Conservation (phyloP, 2,888 invertebrate species). For the Cepaea hortensis region DNA sequence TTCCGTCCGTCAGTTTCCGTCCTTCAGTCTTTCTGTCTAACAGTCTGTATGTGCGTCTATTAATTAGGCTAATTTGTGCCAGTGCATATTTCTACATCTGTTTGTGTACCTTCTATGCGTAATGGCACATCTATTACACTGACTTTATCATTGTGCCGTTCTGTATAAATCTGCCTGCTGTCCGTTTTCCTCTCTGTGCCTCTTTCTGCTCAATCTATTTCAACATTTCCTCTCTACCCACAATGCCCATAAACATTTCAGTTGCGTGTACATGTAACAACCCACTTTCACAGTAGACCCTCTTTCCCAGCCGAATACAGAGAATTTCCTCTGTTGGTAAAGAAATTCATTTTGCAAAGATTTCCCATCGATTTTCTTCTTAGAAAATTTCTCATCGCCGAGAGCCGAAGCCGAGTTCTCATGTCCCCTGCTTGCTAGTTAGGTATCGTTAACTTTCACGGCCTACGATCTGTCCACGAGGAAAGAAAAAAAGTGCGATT, state of each 20-base stretch:
- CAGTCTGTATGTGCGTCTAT: not conserved
- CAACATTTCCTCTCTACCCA: no score
- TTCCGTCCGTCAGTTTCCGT: no score
- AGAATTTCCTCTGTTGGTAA: not conserved
- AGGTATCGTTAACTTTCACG: not conserved
- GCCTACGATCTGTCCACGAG: not conserved
- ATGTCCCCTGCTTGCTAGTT: not conserved
- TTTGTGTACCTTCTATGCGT: no score
- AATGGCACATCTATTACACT: no score
- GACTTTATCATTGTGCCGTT: no score
- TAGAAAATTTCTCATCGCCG: not conserved
- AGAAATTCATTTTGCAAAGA: not conserved
- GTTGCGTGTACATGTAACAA: not conserved
- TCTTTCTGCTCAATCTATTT: no score
- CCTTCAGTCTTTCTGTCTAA: not conserved
- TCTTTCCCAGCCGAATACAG: not conserved
- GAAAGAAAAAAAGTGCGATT: constrained; percentile 14
- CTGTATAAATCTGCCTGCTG: no score
- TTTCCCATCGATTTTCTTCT: constrained; percentile 4
- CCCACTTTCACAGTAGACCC: not conserved
- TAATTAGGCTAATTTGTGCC: not conserved
- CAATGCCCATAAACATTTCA: not conserved
- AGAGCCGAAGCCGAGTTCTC: not conserved
- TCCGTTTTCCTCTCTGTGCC: no score
- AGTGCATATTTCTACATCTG: not conserved